Percentiles rank a stretch among this genome's conserved stretches.
Conservation (phyloP, 2,113 vertebrate genomes). For the Malurus elegans region DNA sequence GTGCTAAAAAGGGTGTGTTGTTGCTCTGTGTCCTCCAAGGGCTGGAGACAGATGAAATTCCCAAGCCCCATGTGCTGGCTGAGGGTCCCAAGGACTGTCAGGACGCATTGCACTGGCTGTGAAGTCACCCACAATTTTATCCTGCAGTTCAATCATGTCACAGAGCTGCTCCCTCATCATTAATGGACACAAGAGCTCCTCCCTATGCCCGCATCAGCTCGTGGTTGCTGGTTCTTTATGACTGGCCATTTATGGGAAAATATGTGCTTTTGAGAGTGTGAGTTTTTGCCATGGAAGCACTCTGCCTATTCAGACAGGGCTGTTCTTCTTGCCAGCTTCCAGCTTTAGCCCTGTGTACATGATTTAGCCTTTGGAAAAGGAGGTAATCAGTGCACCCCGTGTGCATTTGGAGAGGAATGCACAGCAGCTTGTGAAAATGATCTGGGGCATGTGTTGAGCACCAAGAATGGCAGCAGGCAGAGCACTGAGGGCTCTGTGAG, state of each 20-base stretch:
- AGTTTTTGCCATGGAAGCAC: neutral
- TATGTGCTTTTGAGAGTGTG: conserved; percentile 17
- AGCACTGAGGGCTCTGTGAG: neutral
- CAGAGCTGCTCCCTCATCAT: neutral
- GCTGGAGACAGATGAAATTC: neutral
- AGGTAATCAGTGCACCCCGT: neutral
- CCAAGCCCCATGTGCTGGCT: fast-evolving
- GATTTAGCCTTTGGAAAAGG: neutral
- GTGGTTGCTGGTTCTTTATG: neutral
- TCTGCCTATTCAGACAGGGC: neutral
- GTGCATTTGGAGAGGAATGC: neutral
- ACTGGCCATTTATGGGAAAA: conserved; percentile 63
- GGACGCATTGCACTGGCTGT: neutral
- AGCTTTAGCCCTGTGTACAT: neutral
- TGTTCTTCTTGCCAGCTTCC: neutral
- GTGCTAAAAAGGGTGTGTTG: neutral
- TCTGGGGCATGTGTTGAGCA: neutral
- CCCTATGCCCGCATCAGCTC: neutral
- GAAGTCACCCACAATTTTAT: neutral
- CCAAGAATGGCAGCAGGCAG: neutral
- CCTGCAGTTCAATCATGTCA: neutral
- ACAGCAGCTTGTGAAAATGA: neutral
- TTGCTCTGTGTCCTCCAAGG: neutral
- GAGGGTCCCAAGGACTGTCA: neutral
- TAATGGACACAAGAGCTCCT: neutral